A percentile compares a stretch with the other conserved stretches of the same genome.
Evolutionary conservation across 2,797 vertebrate genomes (phyloP).

Genomic region (Pangasius djambal): DNA sequence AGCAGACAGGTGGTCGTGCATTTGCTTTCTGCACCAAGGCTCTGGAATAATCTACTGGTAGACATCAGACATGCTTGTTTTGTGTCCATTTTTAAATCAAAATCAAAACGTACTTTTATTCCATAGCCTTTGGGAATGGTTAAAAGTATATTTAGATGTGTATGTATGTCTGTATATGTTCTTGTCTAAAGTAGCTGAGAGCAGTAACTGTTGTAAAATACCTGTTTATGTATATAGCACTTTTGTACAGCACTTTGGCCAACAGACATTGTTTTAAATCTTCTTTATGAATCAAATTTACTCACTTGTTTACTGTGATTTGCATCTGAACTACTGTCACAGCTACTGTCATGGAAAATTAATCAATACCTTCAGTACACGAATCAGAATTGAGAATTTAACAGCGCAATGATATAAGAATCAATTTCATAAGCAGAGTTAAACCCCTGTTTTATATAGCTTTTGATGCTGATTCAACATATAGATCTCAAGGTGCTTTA

Average conservation of each 20-base stretch:
- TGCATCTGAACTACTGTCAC: background rate
- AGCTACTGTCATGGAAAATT: background rate
- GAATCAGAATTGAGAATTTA: background rate
- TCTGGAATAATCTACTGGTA: background rate
- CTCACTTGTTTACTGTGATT: background rate
- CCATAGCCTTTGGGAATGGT: background rate
- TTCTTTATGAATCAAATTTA: background rate
- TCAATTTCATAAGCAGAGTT: background rate
- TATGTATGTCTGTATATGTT: background rate
- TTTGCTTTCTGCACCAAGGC: background rate
- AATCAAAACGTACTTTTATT: background rate
- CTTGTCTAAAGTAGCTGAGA: background rate
- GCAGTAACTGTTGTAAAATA: background rate
- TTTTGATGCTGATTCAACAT: conserved; percentile 16
- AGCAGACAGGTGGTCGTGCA: background rate
- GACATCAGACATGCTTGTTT: background rate
- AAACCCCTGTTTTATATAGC: background rate
- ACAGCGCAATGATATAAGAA: background rate
- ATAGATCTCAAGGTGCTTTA: background rate
- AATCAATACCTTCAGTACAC: background rate
- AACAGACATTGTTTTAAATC: background rate
- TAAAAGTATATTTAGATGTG: background rate
- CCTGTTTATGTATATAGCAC: background rate
- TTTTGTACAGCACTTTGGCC: background rate
- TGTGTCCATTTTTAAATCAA: background rate